These are phyloP conservation scores for Epizoanthus stellaris DNA, from an alignment of 92 coral and sea anemone species.

Conservation along the genomic window DNA sequence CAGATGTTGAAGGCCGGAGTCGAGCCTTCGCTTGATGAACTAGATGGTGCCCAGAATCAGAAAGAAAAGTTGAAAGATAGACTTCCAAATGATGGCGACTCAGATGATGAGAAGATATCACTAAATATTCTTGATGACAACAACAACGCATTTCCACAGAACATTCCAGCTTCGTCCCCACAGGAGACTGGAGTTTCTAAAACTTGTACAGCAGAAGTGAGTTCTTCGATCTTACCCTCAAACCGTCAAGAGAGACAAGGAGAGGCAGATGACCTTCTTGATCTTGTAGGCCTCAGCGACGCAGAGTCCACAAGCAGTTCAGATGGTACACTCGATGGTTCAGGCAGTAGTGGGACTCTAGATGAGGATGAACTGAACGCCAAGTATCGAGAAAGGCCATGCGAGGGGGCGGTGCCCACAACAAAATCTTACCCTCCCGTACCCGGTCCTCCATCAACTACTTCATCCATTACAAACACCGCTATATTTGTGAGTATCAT, in stretches of 20 bases:
- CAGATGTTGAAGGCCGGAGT: conserved; percentile 52
- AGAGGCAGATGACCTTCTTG: conserved; percentile 81
- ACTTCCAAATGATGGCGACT: background rate
- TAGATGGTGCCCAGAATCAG: conserved; percentile 1
- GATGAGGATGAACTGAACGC: conserved; percentile 35
- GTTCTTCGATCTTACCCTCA: background rate
- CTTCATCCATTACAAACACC: conserved; percentile 9
- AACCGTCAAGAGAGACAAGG: background rate
- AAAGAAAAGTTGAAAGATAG: background rate
- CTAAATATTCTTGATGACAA: background rate
- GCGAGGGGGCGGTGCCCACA: background rate
- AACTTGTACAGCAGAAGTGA: background rate
- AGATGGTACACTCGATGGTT: conserved; percentile 50
- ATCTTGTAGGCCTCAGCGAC: conserved; percentile 75
- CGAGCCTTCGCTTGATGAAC: conserved; percentile 23
- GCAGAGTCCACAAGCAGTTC: conserved; percentile 49
- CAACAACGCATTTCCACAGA: background rate
- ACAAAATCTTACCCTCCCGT: conserved; percentile 28
- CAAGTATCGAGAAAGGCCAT: background rate
- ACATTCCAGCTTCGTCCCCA: background rate
- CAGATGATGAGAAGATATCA: background rate
- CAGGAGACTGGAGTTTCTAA: background rate
- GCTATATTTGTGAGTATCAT: conserved; percentile 34
- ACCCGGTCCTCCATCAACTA: conserved; percentile 21
- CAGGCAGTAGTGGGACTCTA: conserved; percentile 7